Conservation (phyloP, 1,140 invertebrate genomes). For the Sycobia sp. region DNA sequence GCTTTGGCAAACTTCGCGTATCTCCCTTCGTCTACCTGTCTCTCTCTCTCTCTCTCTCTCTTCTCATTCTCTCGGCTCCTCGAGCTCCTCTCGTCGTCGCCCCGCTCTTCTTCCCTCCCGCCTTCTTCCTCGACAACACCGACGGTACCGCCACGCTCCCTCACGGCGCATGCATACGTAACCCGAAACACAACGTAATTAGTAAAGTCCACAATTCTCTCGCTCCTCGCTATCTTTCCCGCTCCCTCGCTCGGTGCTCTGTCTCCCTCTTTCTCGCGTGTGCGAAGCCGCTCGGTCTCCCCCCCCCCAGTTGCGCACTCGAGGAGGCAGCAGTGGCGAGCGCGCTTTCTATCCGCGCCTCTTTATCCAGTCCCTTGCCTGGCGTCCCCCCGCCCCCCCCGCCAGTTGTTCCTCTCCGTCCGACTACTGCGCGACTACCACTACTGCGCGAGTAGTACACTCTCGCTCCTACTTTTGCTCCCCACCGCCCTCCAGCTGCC, state of each 20-base stretch:
- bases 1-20: slow-evolving; percentile 44
- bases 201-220: slow-evolving; percentile 46
- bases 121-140: too few species aligned
- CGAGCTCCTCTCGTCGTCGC: too few species aligned
- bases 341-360: neutral
- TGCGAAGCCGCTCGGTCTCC: neutral
- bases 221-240: slow-evolving; percentile 24
- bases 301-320: too few species aligned
- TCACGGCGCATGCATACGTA: slow-evolving; percentile 39
- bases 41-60: slow-evolving; percentile 30
- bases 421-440: neutral
- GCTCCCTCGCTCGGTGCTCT: neutral
- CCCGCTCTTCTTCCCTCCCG: too few species aligned
- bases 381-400: too few species aligned
- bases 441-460: too few species aligned
- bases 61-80: slow-evolving; percentile 2
- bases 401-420: too few species aligned
- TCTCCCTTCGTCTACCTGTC: slow-evolving; percentile 23
- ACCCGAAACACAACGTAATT: slow-evolving; percentile 45
- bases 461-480: neutral
- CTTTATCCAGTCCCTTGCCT: slow-evolving; percentile 4
- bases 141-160: too few species aligned
- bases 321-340: neutral
- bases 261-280: neutral
- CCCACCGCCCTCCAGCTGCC: neutral